These are phyloP conservation scores for Parthenolecanium corni DNA, from an alignment of 2,888 invertebrate genomes.

Conservation along the genomic window DNA sequence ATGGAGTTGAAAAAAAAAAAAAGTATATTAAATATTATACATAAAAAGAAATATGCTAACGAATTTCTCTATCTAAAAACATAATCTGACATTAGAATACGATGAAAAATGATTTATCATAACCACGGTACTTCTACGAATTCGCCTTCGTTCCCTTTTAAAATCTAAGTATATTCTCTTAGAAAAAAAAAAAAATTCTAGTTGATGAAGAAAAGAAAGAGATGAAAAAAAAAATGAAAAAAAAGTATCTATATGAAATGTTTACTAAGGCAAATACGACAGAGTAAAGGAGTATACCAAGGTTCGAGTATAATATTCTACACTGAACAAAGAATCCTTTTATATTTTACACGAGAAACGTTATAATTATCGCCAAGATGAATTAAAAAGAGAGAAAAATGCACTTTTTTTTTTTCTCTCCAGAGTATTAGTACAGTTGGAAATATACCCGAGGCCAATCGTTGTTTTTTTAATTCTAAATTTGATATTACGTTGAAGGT, in stretches of 20 bases:
- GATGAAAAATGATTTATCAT: conserved; percentile 29
- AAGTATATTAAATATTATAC: background rate
- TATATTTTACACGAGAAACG: conserved; percentile 28
- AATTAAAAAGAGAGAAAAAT: conserved; percentile 20
- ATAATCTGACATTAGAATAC: conserved; percentile 29
- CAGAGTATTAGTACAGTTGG: conserved; percentile 21
- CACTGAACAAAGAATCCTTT: conserved; percentile 26
- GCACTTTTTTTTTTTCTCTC: background rate
- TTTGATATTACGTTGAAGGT: conserved; percentile 20
- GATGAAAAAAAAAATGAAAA: background rate
- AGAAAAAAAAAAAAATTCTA: background rate
- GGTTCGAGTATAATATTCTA: conserved; percentile 7
- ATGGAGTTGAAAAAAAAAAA: background rate
- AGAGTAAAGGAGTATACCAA: background rate
- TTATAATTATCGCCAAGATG: conserved; percentile 27
- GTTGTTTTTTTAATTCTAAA: conserved; percentile 25
- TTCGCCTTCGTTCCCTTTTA: conserved; percentile 21
- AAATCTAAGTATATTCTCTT: conserved; percentile 5
- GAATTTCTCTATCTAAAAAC: conserved; percentile 28
- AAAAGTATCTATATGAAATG: conserved; percentile 21
- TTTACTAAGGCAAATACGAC: conserved; percentile 21
- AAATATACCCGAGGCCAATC: conserved; percentile 27
- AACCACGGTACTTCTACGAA: conserved; percentile 25
- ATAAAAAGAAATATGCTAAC: conserved; percentile 29
- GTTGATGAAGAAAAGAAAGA: background rate